Base-by-base conservation (phyloP, 2,113 vertebrate species). In the Brienomyrus brachyistius region DNA sequence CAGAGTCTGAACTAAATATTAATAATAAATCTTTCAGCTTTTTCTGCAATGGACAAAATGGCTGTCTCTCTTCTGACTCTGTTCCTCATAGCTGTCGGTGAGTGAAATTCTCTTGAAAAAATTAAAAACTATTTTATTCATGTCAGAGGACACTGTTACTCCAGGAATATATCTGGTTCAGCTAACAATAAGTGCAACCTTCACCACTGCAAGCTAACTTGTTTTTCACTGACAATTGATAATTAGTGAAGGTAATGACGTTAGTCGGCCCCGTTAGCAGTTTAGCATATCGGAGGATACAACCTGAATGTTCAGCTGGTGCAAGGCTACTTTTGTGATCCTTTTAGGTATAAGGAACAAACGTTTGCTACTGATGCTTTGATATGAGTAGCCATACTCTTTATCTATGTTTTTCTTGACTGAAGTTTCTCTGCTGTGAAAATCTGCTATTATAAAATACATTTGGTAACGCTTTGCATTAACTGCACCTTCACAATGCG, bases 21-120 rank as follows among this genome's bases (percentile, higher is more conserved):
- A 35, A 54, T 54, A 9, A 31, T 56, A 35, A 35, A 10, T 48
- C 31, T 48, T 48, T 8, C 15, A 45, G 83, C 23, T 48, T 31
- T 21, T 19, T 82, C 86, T 66, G 90, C 70, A 10, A 94, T 94
- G 93, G 93, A 93, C 88, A 87, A 92, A 70, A 90, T 84, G 4
- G 62, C 90, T 17, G 35, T 91, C 54, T 90, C 89, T 35, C 2
- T 94, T 66, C 90, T 90, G 27, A 13, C 90, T 80, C 70, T 92
- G 50, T 35, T 91, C 0, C 54, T 94, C 4, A 0, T 90, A 17
- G 27, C 27, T 31, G 23, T 74, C 19, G 93, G 93, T 95, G 77
- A 94, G 94, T 93, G 3, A 45, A 23, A 10, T 27, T 56, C 43
- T 52, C 13, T 50, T 51, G 48, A 86, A 86, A n/a, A n/a, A n/a